Evolutionary conservation across 2,888 invertebrate genomes (phyloP).

Genomic region (Lithodes maja): DNA sequence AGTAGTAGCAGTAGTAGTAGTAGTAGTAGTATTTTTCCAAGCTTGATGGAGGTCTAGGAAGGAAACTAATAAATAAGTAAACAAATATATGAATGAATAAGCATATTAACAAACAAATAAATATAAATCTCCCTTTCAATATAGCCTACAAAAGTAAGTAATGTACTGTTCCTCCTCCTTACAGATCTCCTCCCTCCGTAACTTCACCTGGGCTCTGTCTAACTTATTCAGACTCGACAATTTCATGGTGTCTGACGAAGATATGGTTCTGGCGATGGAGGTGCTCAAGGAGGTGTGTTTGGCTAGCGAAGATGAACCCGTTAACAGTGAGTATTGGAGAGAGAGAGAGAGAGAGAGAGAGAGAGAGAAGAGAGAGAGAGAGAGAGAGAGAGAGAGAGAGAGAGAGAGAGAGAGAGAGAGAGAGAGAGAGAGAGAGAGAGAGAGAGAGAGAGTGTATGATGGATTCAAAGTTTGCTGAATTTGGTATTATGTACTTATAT

Average conservation of each 20-base stretch:
- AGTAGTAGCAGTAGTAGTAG: too few relatives aligned
- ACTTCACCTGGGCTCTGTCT: constrained; percentile 39
- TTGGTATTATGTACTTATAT: neutral
- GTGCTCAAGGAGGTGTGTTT: neutral
- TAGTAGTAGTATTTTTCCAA: too few relatives aligned
- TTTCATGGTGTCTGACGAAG: neutral
- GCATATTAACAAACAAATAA: neutral
- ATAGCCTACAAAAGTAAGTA: neutral
- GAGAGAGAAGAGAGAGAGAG: too few relatives aligned
- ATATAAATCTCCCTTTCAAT: neutral
- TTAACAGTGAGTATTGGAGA: constrained; percentile 7
- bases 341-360: neutral
- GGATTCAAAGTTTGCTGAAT: neutral
- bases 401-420: too few relatives aligned
- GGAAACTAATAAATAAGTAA: too few relatives aligned
- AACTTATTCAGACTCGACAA: constrained; percentile 33
- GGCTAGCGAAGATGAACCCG: neutral
- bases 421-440: too few relatives aligned
- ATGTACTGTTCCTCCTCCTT: neutral
- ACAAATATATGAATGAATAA: too few relatives aligned
- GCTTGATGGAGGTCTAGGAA: too few relatives aligned
- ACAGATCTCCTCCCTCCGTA: constrained; percentile 36
- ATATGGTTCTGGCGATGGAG: neutral
- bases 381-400: too few relatives aligned
- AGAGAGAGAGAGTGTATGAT: neutral